Base-by-base conservation (phyloP, 2,113 vertebrate genomes). In the Semnornis frantzii region DNA sequence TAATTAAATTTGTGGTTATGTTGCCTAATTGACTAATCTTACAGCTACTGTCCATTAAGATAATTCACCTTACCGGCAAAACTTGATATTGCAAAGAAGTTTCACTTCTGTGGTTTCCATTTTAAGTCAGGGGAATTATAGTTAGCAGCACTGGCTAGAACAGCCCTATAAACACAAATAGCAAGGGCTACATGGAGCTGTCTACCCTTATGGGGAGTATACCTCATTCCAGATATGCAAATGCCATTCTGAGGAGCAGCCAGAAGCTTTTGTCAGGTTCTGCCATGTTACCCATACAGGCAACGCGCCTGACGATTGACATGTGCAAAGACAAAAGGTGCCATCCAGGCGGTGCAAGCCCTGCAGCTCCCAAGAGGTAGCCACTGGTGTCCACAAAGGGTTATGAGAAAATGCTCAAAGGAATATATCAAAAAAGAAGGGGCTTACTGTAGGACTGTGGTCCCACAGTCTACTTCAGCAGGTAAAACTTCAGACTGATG, bases 401-500 rank as follows among this genome's bases (percentile, higher is more conserved):
- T 52, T 52, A 24, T 24, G 50, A 52, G 50, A 12, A 2, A 4
- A 0, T 42, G 4, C 3, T 6, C 12, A 8, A 5, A 52, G 27
- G 39, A 63, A 34, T 21, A 4, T 39, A 25, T 54, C 28, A 54
- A 44, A 72, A 85, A 90, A 28, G 6, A 10, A 23, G 39, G 28
- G 57, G 37, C 19, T 71, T 57, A 42, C 55, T 52, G 23, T 33
- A 31, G 42, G 31, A 28, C 30, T 34, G 46, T 50, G 31, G 34
- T 82, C 21, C 55, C 52, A 2, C 58, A 3, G 8, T 33, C 42
- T 59, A 1, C 64, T 75, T 74, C 75, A 58, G 8, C 23, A 34
- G 50, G 31, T 59, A 20, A 8, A 46, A 4, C 27, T 21, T 15
- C 5, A 5, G 63, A n/a, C 68, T 85, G 46, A 63, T 65, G 28